These are phyloP conservation scores for Ctenochaetus hawaiiensis DNA, from an alignment of 2,797 vertebrate genomes.

Conservation along the genomic window DNA sequence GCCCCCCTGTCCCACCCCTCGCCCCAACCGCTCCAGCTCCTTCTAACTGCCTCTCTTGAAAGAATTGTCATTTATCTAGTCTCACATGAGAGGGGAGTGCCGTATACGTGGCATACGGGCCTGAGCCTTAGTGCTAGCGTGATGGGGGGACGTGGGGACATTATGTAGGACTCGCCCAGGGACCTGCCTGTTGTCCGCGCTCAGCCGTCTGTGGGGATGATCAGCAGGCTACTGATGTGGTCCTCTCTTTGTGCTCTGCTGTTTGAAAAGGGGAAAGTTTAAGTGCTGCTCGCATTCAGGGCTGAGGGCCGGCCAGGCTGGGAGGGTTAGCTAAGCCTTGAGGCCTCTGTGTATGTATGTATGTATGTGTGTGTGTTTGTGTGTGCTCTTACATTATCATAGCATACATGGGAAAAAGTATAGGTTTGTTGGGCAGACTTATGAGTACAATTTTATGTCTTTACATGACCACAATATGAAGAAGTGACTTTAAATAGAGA, in stretches of 20 bases:
- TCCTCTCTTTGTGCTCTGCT: conserved; percentile 83
- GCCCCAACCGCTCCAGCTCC: conserved; percentile 48
- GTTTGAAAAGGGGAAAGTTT: conserved; percentile 89
- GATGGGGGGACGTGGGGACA: conserved; percentile 51
- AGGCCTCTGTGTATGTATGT: conserved; percentile 27
- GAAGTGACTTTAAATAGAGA: neutral
- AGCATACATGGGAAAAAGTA: conserved; percentile 9
- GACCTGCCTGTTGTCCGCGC: conserved; percentile 82
- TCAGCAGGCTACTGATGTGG: conserved; percentile 82
- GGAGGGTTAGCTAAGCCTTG: conserved; percentile 65
- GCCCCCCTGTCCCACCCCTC: conserved; percentile 73
- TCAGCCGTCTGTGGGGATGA: conserved; percentile 83
- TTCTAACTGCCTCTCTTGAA: conserved; percentile 77
- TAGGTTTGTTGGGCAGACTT: conserved; percentile 24
- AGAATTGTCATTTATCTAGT: conserved; percentile 97
- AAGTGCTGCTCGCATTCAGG: conserved; percentile 85
- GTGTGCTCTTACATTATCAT: conserved; percentile 35
- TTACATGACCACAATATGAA: neutral
- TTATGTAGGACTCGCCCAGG: conserved; percentile 75
- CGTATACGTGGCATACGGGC: conserved; percentile 47
- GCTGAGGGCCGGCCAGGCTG: conserved; percentile 74
- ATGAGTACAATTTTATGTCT: neutral
- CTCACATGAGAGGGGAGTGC: conserved; percentile 88
- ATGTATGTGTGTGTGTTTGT: conserved; percentile 19
- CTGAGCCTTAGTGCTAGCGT: conserved; percentile 24